These are phyloP conservation scores for Chelonoidis abingdonii DNA, from an alignment of 2,113 vertebrate species.

Conservation along the genomic window DNA sequence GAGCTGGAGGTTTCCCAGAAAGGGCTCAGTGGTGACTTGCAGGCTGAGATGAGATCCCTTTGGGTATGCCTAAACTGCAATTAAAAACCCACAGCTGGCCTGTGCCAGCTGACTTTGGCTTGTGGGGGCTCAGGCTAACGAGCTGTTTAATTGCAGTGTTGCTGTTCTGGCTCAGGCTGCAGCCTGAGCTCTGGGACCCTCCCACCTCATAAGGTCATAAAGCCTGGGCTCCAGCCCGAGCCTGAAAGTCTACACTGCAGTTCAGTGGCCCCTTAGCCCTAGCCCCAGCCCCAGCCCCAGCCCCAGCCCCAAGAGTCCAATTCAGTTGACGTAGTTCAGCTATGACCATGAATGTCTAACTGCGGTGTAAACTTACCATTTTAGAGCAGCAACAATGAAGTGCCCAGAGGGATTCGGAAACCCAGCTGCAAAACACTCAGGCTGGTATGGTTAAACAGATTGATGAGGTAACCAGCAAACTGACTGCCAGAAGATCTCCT, in stretches of 20 bases:
- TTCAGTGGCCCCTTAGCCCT: neutral
- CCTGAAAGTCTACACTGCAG: neutral
- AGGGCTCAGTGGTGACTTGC: neutral
- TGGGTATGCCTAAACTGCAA: neutral
- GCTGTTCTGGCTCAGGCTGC: neutral
- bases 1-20: neutral
- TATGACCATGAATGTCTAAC: neutral
- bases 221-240: neutral
- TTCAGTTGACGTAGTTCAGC: neutral
- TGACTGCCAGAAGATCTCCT: neutral
- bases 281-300: neutral
- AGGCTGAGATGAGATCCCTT: neutral
- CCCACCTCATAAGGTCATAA: neutral
- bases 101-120: neutral
- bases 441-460: neutral
- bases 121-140: neutral
- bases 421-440: neutral
- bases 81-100: neutral
- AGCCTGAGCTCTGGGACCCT: neutral
- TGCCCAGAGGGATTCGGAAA: neutral
- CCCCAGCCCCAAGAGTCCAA: neutral
- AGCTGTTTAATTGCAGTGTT: neutral
- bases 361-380: neutral
- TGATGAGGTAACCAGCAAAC: neutral
- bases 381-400: neutral